phyloP scores from a whole-genome alignment of 2,797 vertebrate species.

The Cirrhinus molitorella region DNA sequence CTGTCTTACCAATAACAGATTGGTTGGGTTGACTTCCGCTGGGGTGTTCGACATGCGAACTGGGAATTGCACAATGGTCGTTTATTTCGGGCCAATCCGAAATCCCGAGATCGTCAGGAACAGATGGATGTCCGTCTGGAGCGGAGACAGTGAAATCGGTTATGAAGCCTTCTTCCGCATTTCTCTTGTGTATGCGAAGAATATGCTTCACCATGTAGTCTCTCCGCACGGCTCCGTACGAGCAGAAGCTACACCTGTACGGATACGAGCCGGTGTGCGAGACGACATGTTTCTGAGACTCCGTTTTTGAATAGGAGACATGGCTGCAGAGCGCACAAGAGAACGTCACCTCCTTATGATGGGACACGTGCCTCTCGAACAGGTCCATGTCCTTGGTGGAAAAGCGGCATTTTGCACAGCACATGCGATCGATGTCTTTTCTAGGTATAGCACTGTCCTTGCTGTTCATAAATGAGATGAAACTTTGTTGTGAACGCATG shows the following conservation, averaged over 20 bases:
- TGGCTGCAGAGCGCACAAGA: conserved; percentile 90
- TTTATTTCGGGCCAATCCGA: conserved; percentile 37
- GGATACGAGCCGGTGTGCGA: conserved; percentile 88
- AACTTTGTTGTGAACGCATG: conserved; percentile 66
- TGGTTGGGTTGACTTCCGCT: conserved; percentile 24
- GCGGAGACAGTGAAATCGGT: neutral
- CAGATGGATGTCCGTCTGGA: conserved; percentile 5
- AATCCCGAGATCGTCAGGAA: conserved; percentile 45
- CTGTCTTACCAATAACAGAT: neutral
- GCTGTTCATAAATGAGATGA: conserved; percentile 65
- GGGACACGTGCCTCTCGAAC: conserved; percentile 84
- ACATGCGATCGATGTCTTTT: conserved; percentile 80
- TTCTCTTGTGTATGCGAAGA: conserved; percentile 81
- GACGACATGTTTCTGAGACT: conserved; percentile 89
- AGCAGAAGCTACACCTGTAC: conserved; percentile 89
- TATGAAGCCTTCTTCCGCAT: conserved; percentile 56
- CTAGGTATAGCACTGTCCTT: conserved; percentile 66
- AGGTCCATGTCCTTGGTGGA: conserved; percentile 81
- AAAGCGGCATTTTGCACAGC: conserved; percentile 91
- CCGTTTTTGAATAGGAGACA: conserved; percentile 88
- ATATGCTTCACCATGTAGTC: conserved; percentile 93
- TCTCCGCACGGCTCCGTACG: conserved; percentile 89
- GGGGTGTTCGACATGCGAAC: neutral
- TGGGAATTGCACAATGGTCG: conserved; percentile 9
- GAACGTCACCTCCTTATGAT: conserved; percentile 88